These are phyloP conservation scores for Heterocephalus glaber DNA, from an alignment of 2,113 vertebrate species.

Conservation along the genomic window DNA sequence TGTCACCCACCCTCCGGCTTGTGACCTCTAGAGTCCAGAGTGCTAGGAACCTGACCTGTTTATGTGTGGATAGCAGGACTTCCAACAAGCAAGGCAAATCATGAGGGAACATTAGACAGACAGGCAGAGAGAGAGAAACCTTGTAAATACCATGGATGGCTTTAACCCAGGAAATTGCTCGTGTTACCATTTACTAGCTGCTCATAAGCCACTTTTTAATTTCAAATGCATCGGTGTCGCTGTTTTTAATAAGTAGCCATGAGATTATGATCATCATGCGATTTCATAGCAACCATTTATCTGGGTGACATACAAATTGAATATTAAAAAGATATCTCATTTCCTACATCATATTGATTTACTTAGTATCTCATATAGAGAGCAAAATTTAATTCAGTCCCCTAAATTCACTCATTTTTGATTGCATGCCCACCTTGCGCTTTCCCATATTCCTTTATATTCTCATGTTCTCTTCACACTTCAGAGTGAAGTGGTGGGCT, in stretches of 20 bases:
- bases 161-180: not conserved
- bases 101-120: not conserved
- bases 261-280: not conserved
- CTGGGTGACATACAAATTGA: not conserved
- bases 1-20: accelerated
- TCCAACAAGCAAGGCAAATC: not conserved
- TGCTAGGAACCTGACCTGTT: too few species aligned
- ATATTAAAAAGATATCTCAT: not conserved
- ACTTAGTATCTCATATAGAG: not conserved
- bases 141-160: not conserved
- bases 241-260: not conserved
- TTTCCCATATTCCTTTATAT: not conserved
- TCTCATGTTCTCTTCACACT: not conserved
- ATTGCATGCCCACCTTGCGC: not conserved
- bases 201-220: not conserved
- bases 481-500: not conserved
- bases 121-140: too few species aligned
- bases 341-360: not conserved
- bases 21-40: accelerated
- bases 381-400: not conserved
- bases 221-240: not conserved
- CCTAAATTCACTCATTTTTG: not conserved
- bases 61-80: not conserved
- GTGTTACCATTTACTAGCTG: not conserved
- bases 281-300: not conserved